Evolutionary conservation across 2,888 invertebrate genomes (phyloP).

Genomic region (Adela reaumurella): DNA sequence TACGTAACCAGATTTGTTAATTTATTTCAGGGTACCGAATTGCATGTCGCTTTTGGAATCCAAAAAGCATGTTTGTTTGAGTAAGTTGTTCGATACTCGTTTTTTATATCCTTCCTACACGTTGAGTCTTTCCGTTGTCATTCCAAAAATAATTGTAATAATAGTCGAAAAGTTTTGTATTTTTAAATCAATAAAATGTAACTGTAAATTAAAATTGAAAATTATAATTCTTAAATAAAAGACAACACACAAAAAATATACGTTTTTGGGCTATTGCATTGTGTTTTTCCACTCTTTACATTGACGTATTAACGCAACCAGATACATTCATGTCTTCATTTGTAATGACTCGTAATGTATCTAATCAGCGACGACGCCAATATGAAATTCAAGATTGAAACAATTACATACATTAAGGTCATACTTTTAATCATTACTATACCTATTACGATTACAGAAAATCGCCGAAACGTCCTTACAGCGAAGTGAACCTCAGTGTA

Average conservation of each 20-base stretch:
- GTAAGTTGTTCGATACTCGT: neutral
- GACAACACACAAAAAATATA: constrained; percentile 33
- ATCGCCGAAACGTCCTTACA: neutral
- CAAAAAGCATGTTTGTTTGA: neutral
- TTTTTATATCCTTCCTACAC: neutral
- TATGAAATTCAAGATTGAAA: constrained; percentile 52
- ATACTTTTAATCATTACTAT: constrained; percentile 41
- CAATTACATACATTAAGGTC: constrained; percentile 52
- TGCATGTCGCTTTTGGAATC: too few relatives aligned
- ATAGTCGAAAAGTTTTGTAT: constrained; percentile 46
- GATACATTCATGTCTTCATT: too few relatives aligned
- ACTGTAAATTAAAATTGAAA: constrained; percentile 12
- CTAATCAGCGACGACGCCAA: constrained; percentile 29
- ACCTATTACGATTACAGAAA: constrained; percentile 43
- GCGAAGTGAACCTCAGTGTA: neutral
- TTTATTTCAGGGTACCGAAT: neutral
- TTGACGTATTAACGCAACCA: too few relatives aligned
- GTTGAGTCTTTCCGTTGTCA: constrained; percentile 16
- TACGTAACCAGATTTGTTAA: neutral
- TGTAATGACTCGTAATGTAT: too few relatives aligned
- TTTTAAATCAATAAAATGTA: constrained; percentile 25
- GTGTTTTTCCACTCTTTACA: constrained; percentile 36
- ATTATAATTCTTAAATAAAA: constrained; percentile 9
- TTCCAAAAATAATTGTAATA: constrained; percentile 32
- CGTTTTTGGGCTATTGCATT: constrained; percentile 55